phyloP scores from a whole-genome alignment of 2,888 invertebrate species.

The Chrysotoxum bicinctum region DNA sequence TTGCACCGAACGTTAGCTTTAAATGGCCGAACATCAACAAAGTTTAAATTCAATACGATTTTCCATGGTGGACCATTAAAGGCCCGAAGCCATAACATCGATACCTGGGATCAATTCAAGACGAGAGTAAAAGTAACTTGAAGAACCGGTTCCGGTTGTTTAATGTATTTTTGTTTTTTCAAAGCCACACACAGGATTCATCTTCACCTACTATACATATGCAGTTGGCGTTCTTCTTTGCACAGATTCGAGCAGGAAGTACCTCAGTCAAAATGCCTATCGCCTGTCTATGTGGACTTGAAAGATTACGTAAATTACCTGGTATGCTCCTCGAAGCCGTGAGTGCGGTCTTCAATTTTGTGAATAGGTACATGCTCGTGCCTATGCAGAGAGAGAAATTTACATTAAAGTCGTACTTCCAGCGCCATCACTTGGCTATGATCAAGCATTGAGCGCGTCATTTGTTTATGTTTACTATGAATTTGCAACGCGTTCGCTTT shows the following conservation, averaged over 20 bases:
- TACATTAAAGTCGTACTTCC: slow-evolving; percentile 43
- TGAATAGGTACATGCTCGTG: too few relatives aligned
- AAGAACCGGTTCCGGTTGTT: background rate
- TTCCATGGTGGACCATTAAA: background rate
- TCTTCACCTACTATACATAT: slow-evolving; percentile 51
- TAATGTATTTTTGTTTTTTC: slow-evolving; percentile 4
- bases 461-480: background rate
- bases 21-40: slow-evolving; percentile 55
- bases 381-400: slow-evolving; percentile 50
- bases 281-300: slow-evolving; percentile 33
- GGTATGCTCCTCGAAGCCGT: background rate
- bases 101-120: background rate
- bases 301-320: slow-evolving; percentile 20
- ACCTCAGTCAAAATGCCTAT: slow-evolving; percentile 15
- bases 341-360: slow-evolving; percentile 41
- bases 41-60: slow-evolving; percentile 34
- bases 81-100: background rate
- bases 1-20: slow-evolving; percentile 33
- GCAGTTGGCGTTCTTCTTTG: slow-evolving; percentile 9
- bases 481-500: slow-evolving; percentile 1
- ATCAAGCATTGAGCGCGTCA: slow-evolving; percentile 5
- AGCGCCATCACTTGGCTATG: slow-evolving; percentile 26
- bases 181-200: slow-evolving; percentile 31
- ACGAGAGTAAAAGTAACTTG: slow-evolving; percentile 6
- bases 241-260: slow-evolving; percentile 45